Percentiles rank a stretch among this genome's conserved stretches.
These are phyloP conservation scores for Odontamblyopus rebecca DNA, from an alignment of 2,797 vertebrate genomes.

Conservation along the genomic window DNA sequence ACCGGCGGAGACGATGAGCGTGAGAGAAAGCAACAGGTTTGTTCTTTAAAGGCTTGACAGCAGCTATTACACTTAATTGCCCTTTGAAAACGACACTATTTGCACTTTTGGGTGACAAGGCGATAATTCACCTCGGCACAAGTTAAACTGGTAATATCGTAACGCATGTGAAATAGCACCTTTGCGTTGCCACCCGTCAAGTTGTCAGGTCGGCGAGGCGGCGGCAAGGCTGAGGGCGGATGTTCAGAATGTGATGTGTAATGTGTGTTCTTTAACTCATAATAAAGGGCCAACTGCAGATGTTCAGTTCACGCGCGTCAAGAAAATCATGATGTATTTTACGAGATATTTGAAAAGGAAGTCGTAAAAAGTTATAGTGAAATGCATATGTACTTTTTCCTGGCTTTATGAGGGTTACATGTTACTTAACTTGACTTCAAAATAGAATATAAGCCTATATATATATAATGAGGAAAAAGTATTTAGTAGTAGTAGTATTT, in stretches of 20 bases:
- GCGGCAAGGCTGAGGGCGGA: constrained; percentile 41
- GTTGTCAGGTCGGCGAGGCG: constrained; percentile 55
- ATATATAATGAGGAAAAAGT: too few species aligned
- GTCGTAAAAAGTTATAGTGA: neutral
- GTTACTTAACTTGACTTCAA: too few species aligned
- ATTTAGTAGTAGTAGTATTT: too few species aligned
- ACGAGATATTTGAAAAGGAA: neutral
- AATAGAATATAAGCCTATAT: too few species aligned
- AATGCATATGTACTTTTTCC: neutral
- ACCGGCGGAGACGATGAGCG: constrained; percentile 76
- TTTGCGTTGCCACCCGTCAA: constrained; percentile 73
- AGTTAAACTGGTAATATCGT: constrained; percentile 87
- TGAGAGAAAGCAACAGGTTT: constrained; percentile 79
- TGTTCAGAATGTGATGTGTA: neutral
- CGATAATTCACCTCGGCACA: constrained; percentile 91
- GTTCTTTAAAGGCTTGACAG: constrained; percentile 85
- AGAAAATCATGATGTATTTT: neutral
- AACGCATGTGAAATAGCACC: constrained; percentile 80
- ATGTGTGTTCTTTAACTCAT: constrained; percentile 2
- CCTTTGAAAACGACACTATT: constrained; percentile 87
- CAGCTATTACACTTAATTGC: constrained; percentile 94
- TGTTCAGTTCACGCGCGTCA: neutral
- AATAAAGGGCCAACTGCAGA: neutral
- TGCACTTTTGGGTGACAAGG: constrained; percentile 89
- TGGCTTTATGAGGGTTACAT: neutral